Evolutionary conservation across 2,888 invertebrate species (phyloP), one percentile per base, ranked within the genome.

Genomic region (Pachycephus smyrnensis): DNA sequence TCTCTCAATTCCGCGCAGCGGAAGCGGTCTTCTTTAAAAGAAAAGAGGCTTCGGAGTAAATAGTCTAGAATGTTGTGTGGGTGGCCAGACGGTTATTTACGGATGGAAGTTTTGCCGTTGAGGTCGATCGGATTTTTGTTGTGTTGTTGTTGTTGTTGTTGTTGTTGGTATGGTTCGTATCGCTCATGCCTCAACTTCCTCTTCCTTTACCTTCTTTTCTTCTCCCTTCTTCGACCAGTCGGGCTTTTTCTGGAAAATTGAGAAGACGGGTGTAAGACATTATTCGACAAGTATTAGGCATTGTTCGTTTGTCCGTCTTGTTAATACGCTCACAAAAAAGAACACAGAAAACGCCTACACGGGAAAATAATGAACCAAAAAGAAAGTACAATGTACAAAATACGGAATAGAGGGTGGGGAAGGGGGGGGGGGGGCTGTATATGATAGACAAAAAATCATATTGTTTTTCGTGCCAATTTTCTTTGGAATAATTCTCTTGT

Each of bases 201-300:
- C 97, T 94, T 96, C 96, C 94, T 96, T 96, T 94, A 94, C 95
- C 95, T 97, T 96, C 94, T 94, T 94, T 93, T 95, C 95, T 90
- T 97, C 97, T 91, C 96, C 96, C 92, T 97, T 97, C 95, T 97
- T 97, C 92, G 97, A 97, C 97, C 97, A 97, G 94, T 97, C 97
- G 90, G 97, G 97, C 93, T 97, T 97, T 94, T 97, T 97, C 97
- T 97, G 96, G 90, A 94, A 94, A 93, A 90, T 89, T 86, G 83
- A 89, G 85, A 86, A 84, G 86, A 89, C 83, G 30, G 0, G 30
- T 15, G 69, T 69, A 12, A 69, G 40, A 15, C 2, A 40, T 40
- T 6, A 15, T 15, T 4, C 15, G 15, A 0, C 15, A 15, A 15
- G 4, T 6, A 40, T 40, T 4, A 4, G 40, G 15, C 40, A 40